A percentile compares a stretch with the other conserved stretches of the same genome.
phyloP scores from a whole-genome alignment of 30 jellyfish, hydroid and myxozoan species.

The Clytia hemisphaerica region DNA sequence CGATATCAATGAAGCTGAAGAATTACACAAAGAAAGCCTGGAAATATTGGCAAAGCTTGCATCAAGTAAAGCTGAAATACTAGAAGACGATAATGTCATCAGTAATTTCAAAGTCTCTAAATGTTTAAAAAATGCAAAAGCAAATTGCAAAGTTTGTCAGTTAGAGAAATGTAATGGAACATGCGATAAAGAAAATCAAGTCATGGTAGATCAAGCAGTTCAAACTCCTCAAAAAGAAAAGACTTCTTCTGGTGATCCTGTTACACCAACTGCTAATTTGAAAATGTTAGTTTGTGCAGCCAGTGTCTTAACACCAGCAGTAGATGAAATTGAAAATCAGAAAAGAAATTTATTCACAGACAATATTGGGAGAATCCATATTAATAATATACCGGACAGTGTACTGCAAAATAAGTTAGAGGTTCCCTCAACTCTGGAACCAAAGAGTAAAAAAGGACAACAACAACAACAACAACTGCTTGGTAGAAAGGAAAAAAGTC shows the following conservation, averaged over 20 bases:
- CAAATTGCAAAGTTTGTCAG: too few relatives aligned
- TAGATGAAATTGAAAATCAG: constrained; percentile 15
- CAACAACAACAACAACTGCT: neutral
- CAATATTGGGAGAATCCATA: too few relatives aligned
- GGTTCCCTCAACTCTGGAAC: neutral
- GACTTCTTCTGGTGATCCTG: constrained; percentile 45
- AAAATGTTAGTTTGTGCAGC: constrained; percentile 90
- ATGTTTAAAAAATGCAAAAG: too few relatives aligned
- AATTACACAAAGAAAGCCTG: neutral
- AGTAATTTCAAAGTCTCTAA: too few relatives aligned
- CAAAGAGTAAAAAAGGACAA: constrained; percentile 30
- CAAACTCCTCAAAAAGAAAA: constrained; percentile 15
- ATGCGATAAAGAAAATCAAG: constrained; percentile 4
- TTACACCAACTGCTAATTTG: constrained; percentile 81
- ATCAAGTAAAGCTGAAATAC: too few relatives aligned
- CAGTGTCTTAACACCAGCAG: constrained; percentile 46
- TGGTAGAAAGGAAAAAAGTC: constrained; percentile 66
- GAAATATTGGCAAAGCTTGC: constrained; percentile 5
- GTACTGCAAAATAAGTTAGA: neutral
- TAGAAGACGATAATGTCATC: too few relatives aligned
- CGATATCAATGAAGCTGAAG: constrained; percentile 8
- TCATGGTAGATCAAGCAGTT: neutral
- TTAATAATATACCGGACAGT: too few relatives aligned
- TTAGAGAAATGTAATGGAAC: constrained; percentile 5
- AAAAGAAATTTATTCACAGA: too few relatives aligned